Evolutionary conservation across 37 sponge, comb jelly and placozoan genomes (phyloP).

Genomic region (Axinella damicornis): DNA sequence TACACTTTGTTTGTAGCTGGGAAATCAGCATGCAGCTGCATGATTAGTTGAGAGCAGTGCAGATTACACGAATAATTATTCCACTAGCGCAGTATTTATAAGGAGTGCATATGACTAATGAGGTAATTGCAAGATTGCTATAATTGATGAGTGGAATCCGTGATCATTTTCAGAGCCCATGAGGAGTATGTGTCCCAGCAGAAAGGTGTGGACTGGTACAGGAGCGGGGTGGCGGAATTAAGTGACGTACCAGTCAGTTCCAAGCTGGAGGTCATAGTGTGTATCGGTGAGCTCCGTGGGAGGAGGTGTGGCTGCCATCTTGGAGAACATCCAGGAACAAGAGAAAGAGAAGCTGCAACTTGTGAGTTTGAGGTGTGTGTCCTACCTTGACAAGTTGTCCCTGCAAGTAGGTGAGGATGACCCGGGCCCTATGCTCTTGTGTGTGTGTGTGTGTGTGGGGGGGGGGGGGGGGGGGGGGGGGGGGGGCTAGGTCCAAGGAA

Average conservation of each 20-base stretch:
- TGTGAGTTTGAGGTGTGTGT: constrained; percentile 22
- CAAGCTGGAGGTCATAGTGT: constrained; percentile 8
- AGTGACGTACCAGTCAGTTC: constrained; percentile 48
- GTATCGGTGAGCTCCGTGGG: constrained; percentile 10
- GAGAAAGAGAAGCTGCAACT: constrained; percentile 70
- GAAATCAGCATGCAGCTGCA: no score
- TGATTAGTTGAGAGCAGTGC: no score
- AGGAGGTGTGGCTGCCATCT: background rate
- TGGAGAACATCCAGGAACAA: constrained; percentile 42
- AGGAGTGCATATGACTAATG: no score
- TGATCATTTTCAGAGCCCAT: constrained; percentile 32
- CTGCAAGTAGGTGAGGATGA: background rate
- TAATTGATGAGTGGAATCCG: no score
- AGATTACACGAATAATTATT: no score
- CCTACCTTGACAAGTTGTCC: no score
- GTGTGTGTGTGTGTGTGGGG: background rate
- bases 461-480: no score
- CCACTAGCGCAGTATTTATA: no score
- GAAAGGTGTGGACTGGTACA: constrained; percentile 9
- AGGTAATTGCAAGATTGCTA: no score
- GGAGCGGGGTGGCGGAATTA: constrained; percentile 4
- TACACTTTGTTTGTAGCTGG: no score
- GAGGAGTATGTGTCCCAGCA: background rate
- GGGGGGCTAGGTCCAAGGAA: no score
- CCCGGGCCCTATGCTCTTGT: background rate